Conservation (phyloP, 2,797 vertebrate species). For the Melanotaenia maccullochi region DNA sequence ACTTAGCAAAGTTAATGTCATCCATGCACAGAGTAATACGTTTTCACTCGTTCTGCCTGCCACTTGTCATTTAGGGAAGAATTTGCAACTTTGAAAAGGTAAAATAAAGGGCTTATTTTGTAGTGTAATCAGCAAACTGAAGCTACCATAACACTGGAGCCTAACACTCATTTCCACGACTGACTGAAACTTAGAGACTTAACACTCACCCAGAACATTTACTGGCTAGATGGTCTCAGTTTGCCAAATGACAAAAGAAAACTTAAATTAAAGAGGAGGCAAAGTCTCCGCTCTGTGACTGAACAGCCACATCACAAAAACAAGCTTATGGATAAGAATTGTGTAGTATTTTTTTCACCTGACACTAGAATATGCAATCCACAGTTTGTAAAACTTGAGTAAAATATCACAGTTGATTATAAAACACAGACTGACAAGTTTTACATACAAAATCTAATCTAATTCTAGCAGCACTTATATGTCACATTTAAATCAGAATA, state of each 20-base stretch:
- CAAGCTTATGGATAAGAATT: constrained; percentile 38
- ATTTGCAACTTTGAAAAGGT: constrained; percentile 46
- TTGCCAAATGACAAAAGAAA: constrained; percentile 73
- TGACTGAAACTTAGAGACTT: constrained; percentile 73
- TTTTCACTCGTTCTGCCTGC: constrained; percentile 41
- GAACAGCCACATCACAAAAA: constrained; percentile 32
- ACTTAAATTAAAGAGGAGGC: constrained; percentile 71
- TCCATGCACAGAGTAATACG: constrained; percentile 20
- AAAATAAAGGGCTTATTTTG: constrained; percentile 55
- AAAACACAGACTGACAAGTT: constrained; percentile 1
- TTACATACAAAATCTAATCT: constrained; percentile 1
- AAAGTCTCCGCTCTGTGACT: constrained; percentile 46
- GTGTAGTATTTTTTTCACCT: neutral
- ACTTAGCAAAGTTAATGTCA: constrained; percentile 40
- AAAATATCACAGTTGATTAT: constrained; percentile 3
- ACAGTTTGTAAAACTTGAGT: neutral
- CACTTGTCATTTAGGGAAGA: constrained; percentile 44
- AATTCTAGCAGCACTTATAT: constrained; percentile 16
- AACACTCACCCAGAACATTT: constrained; percentile 75
- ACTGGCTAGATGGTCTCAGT: constrained; percentile 74
- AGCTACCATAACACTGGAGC: constrained; percentile 44
- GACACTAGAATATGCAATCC: neutral
- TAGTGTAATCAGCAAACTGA: constrained; percentile 45
- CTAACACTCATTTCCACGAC: constrained; percentile 66
- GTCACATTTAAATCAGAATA: constrained; percentile 45